phyloP scores from a whole-genome alignment of 2,797 vertebrate species.

The Brachyrhaphis roseni region DNA sequence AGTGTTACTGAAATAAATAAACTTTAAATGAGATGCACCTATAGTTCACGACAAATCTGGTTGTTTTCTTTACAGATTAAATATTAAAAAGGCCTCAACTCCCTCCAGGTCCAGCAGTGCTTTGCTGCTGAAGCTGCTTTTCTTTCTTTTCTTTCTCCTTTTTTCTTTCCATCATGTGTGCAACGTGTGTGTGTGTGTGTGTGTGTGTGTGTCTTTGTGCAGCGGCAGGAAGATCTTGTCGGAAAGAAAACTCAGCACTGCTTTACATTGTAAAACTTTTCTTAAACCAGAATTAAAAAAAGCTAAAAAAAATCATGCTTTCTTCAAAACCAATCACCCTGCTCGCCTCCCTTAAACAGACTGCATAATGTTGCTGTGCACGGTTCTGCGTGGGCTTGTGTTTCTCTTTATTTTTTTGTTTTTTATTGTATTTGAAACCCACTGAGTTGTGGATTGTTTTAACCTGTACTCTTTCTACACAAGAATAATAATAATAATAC shows the following conservation, averaged over 20 bases:
- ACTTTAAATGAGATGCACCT: background rate
- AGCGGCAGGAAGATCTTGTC: slow-evolving; percentile 35
- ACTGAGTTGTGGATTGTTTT: slow-evolving; percentile 52
- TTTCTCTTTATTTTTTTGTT: slow-evolving; percentile 20
- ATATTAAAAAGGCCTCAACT: slow-evolving; percentile 46
- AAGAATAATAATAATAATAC: slow-evolving; percentile 49
- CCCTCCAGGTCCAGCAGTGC: slow-evolving; percentile 36
- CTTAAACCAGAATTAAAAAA: slow-evolving; percentile 21
- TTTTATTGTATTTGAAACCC: slow-evolving; percentile 40
- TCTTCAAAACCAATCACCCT: slow-evolving; percentile 16
- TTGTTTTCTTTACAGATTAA: slow-evolving; percentile 24
- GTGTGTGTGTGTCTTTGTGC: slow-evolving; percentile 44
- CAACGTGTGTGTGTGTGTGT: slow-evolving; percentile 64
- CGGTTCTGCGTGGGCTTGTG: slow-evolving; percentile 50
- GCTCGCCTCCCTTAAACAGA: background rate
- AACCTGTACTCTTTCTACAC: slow-evolving; percentile 68
- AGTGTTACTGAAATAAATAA: background rate
- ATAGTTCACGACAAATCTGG: slow-evolving; percentile 23
- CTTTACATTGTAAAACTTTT: slow-evolving; percentile 50
- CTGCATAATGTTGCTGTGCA: slow-evolving; percentile 41
- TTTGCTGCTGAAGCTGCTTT: slow-evolving; percentile 42
- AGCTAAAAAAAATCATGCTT: slow-evolving; percentile 23
- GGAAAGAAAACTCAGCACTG: slow-evolving; percentile 46
- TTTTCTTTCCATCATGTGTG: slow-evolving; percentile 39
- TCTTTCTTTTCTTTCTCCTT: background rate